These are phyloP conservation scores for Saturnia pavonia DNA, from an alignment of 2,888 invertebrate genomes.

Conservation along the genomic window DNA sequence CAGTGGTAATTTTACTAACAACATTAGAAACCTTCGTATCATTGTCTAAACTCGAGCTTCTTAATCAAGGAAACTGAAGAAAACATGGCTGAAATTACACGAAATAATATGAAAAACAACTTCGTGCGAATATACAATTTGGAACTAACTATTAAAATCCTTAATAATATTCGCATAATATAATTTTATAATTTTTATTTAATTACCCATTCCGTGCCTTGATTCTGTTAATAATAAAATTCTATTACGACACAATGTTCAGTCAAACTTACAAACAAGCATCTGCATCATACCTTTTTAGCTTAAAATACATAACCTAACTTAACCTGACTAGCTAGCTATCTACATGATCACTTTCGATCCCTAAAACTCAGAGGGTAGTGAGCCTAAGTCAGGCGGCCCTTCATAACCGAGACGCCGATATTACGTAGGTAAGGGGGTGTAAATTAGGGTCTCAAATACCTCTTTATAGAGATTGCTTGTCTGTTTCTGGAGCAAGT, in stretches of 20 bases:
- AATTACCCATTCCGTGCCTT: too few relatives aligned
- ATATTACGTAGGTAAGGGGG: conserved; percentile 75
- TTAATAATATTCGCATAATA: background rate
- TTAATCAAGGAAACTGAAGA: background rate
- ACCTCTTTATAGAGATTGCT: conserved; percentile 76
- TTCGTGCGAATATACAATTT: background rate
- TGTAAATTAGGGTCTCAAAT: conserved; percentile 78
- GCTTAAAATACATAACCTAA: background rate
- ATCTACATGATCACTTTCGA: conserved; percentile 34
- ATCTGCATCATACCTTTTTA: background rate
- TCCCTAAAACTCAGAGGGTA: conserved; percentile 45
- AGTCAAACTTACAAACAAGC: background rate
- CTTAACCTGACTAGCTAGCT: conserved; percentile 19
- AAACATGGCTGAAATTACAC: background rate
- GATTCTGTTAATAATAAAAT: background rate
- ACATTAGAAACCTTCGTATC: too few relatives aligned
- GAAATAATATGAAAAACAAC: background rate
- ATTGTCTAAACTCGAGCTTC: background rate
- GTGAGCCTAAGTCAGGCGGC: conserved; percentile 41
- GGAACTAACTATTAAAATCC: background rate
- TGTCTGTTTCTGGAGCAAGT: conserved; percentile 66
- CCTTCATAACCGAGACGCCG: conserved; percentile 66
- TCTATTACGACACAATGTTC: background rate
- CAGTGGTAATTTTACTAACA: too few relatives aligned
- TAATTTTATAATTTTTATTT: background rate